A percentile compares a stretch with the other conserved stretches of the same genome.
phyloP scores from a whole-genome alignment of 2,888 invertebrate species.

The Eledone cirrhosa region DNA sequence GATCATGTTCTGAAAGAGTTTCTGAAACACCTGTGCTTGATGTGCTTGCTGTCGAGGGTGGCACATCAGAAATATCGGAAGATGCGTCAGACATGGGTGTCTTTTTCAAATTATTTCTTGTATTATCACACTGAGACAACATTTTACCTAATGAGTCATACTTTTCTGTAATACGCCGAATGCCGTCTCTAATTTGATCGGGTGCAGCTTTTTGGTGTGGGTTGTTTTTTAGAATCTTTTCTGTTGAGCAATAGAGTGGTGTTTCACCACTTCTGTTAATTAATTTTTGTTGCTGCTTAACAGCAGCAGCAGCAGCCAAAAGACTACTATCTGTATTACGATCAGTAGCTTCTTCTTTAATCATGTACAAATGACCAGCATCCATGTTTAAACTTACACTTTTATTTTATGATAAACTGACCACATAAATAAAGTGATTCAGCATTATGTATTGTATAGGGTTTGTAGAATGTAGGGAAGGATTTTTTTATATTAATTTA shows the following conservation, averaged over 20 bases:
- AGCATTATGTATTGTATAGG: too few relatives aligned
- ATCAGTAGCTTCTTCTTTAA: constrained; percentile 16
- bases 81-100: constrained; percentile 39
- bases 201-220: background rate
- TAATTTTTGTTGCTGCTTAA: constrained; percentile 5
- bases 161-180: constrained; percentile 55
- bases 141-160: constrained; percentile 60
- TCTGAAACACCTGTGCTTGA: constrained; percentile 40
- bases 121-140: constrained; percentile 32
- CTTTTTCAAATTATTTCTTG: background rate
- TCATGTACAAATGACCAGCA: constrained; percentile 19
- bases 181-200: constrained; percentile 44
- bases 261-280: background rate
- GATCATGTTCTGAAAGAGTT: constrained; percentile 57
- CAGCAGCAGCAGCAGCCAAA: constrained; percentile 8
- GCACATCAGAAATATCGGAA: constrained; percentile 42
- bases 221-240: constrained; percentile 4
- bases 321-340: background rate
- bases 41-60: constrained; percentile 34
- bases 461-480: too few relatives aligned
- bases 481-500: too few relatives aligned
- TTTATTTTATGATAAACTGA: too few relatives aligned
- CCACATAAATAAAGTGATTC: too few relatives aligned
- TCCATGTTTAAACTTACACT: constrained; percentile 12
- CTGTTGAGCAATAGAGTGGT: constrained; percentile 26